Evolutionary conservation across 2,888 invertebrate species (phyloP).

Genomic region (Diplazon laetatorius): DNA sequence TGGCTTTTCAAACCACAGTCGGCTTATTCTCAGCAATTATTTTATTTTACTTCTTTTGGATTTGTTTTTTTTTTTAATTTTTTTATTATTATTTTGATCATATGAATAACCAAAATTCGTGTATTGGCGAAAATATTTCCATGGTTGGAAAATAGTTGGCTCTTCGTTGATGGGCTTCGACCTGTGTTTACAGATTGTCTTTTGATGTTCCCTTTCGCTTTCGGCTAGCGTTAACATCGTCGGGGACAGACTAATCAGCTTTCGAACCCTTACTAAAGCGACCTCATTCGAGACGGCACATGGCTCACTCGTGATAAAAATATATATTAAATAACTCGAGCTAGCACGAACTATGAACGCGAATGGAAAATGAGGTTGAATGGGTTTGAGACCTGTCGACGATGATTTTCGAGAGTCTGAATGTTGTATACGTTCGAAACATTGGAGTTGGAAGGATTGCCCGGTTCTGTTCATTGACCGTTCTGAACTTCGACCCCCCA

Average conservation of each 20-base stretch:
- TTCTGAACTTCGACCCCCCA: no score
- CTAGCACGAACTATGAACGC: neutral
- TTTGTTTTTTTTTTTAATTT: no score
- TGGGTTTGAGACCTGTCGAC: neutral
- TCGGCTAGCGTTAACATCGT: slow-evolving; percentile 8
- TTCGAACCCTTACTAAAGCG: slow-evolving; percentile 31
- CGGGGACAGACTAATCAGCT: slow-evolving; percentile 25
- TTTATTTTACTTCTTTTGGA: no score
- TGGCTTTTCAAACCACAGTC: no score
- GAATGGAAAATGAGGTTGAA: neutral
- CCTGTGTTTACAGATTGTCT: slow-evolving; percentile 4
- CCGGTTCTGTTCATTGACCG: no score
- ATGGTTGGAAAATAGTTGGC: neutral
- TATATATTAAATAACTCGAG: slow-evolving; percentile 18
- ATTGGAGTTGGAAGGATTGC: no score
- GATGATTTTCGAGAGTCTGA: no score
- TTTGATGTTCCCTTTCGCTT: slow-evolving; percentile 22
- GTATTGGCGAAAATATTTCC: no score
- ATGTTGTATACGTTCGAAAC: no score
- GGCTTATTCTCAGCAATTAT: no score
- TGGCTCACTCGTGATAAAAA: slow-evolving; percentile 2
- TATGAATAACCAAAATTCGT: no score
- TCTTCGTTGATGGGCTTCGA: slow-evolving; percentile 2
- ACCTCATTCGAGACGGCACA: slow-evolving; percentile 8
- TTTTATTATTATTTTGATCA: no score